Base-by-base conservation (phyloP, 2,113 vertebrate genomes). In the Archocentrus centrarchus region DNA sequence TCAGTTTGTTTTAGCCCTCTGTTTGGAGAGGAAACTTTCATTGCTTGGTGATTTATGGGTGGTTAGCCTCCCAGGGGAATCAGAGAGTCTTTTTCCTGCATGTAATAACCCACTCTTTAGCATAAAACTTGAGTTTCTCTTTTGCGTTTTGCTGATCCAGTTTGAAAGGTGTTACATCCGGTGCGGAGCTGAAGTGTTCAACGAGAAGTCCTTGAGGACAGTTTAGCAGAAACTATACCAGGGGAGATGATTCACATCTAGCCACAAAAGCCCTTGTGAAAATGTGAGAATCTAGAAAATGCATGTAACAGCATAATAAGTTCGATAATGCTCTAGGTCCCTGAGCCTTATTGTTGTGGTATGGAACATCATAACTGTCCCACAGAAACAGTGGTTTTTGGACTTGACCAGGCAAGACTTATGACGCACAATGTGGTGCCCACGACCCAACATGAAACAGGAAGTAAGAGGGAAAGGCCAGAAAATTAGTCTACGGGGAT, bases 21-120 rank as follows among this genome's bases (percentile, higher is more conserved):
- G 89, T 93, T 94, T 94, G 88, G 86, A 93, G 88, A 93, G 92
- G 91, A 94, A 93, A 93, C 94, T 94, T 94, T 95, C 91, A 94
- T 95, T 95, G 90, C 93, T 90, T 87, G 84, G 89, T 94, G 94
- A 96, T 96, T 94, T 95, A 96, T 92, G 86, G 89, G 79, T 84
- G 82, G 80, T 90, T 80, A 58, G 81, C 88, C 80, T 92, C 91
- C 83, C 91, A 18, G 37, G 37, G 90, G 93, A 92, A 93, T 85
- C 79, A 81, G 68, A 94, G 87, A 86, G 86, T 86, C 81, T 27
- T 87, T 93, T 93, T 90, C 91, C 88, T 90, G 79, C 80, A 82
- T 91, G 84, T 93, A 89, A 92, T 88, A 92, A 90, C 81, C 90
- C 68, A 62, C 77, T 82, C 58, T 84, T 79, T 41, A 77, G 93